Evolutionary conservation across 2,888 invertebrate species (phyloP).

Genomic region (Erebia ligea): DNA sequence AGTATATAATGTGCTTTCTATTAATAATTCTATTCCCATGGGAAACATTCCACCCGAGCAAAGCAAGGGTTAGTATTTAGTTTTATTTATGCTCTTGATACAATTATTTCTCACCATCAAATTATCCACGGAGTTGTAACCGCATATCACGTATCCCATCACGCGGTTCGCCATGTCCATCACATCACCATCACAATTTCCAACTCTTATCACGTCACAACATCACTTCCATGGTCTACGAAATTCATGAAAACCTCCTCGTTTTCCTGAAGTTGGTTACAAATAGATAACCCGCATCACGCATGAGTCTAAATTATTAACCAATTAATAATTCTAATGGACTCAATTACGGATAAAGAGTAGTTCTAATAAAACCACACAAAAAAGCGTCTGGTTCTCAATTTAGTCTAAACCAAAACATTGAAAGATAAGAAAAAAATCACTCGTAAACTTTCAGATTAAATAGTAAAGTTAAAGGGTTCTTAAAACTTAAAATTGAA

Average conservation of each 20-base stretch:
- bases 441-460: neutral
- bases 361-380: neutral
- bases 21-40: too few relatives aligned
- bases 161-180: conserved; percentile 73
- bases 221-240: neutral
- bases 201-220: conserved; percentile 28
- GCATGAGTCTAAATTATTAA: neutral
- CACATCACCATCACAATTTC: conserved; percentile 25
- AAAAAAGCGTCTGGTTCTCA: neutral
- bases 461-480: neutral
- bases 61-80: too few relatives aligned
- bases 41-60: too few relatives aligned
- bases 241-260: neutral
- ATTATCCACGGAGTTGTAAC: conserved; percentile 84
- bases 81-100: too few relatives aligned
- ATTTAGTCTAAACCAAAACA: too few relatives aligned
- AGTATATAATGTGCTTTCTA: too few relatives aligned
- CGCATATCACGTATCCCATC: conserved; percentile 84
- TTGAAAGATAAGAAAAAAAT: neutral
- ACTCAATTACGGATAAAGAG: neutral
- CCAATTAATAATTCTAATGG: neutral
- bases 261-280: neutral
- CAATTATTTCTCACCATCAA: conserved; percentile 71
- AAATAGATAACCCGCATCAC: neutral
- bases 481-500: too few relatives aligned